Base-by-base conservation (phyloP, 1,140 invertebrate species). In the Cydia splendana region DNA sequence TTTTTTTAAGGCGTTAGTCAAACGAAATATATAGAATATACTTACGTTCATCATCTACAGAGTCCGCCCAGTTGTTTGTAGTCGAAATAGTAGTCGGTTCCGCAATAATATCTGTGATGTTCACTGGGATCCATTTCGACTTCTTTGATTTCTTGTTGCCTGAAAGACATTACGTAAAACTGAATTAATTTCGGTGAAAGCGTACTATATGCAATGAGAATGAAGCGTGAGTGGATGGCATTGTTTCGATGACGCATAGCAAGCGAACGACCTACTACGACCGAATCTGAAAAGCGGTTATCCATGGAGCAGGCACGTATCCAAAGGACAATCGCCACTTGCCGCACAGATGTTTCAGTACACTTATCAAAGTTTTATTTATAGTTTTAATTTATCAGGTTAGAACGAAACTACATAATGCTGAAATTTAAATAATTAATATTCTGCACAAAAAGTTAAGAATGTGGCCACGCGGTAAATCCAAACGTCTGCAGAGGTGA, bases 81-180 rank as follows among this genome's bases (percentile, higher is more conserved):
- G 90, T 89, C 73, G 91, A 84, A 75, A 93, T 88, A 18, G 87
- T 88, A 34, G 93, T 92, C 38, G 89, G 88, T 76, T 93, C 89
- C 45, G 92, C 93, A 84, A 93, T 88, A 83, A 93, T 93, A 80
- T 93, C 91, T 87, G 88, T 92, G 82, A 93, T 88, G 85, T 85
- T 91, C 80, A 90, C 87, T 82, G 88, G 88, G 82, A 93, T 91
- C 91, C 93, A 93, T 92, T 93, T 94, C 87, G 90, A 85, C 84
- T 93, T 93, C 83, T 94, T 94, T 85, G 90, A 89, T 90, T 93
- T 93, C 88, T 94, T 94, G 85, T 93, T 94, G 86, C 93, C 92
- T 93, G 87, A 48, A 89, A 91, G 73, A 78, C 71, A 77, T 71
- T 71, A 71, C 67, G 67, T 71, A 71, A 71, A 71, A 71, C 67